Percentiles rank a stretch among this genome's conserved stretches.
phyloP scores from a whole-genome alignment of 2,797 vertebrate species.

The Sphenodon punctatus region DNA sequence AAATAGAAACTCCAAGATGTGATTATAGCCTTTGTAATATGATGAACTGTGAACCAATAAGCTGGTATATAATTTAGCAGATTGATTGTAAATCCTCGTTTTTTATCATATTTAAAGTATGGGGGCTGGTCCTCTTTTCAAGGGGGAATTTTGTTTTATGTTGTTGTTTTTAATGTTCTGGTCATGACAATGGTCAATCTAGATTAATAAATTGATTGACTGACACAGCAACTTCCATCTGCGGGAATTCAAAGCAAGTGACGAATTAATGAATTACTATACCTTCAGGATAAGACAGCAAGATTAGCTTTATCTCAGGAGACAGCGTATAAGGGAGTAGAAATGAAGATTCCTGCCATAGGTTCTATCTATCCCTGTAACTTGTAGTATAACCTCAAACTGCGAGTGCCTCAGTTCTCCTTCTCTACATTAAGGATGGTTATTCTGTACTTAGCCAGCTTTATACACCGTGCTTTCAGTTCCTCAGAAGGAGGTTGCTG shows the following conservation, averaged over 20 bases:
- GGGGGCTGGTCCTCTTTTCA: too few relatives aligned
- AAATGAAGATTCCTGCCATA: constrained; percentile 42
- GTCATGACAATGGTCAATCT: too few relatives aligned
- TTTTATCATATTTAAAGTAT: too few relatives aligned
- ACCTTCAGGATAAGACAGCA: constrained; percentile 28
- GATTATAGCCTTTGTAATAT: too few relatives aligned
- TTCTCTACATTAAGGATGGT: background rate
- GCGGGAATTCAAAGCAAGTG: constrained; percentile 33
- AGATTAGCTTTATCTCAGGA: constrained; percentile 44
- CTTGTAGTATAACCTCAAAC: background rate
- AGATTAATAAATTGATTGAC: too few relatives aligned
- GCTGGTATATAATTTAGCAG: too few relatives aligned
- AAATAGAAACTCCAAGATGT: too few relatives aligned
- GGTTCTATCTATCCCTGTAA: constrained; percentile 16
- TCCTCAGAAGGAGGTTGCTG: background rate
- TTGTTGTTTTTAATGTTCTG: too few relatives aligned
- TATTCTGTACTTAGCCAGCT: constrained; percentile 2
- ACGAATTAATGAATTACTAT: constrained; percentile 60
- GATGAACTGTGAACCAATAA: too few relatives aligned
- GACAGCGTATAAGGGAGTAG: background rate
- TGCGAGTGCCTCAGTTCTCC: background rate
- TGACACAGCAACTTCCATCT: too few relatives aligned
- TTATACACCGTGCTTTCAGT: constrained; percentile 2
- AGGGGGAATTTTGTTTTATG: too few relatives aligned
- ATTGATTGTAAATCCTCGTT: too few relatives aligned